These are phyloP conservation scores for Melierax canorus DNA, from an alignment of 2,113 vertebrate genomes.

Conservation along the genomic window DNA sequence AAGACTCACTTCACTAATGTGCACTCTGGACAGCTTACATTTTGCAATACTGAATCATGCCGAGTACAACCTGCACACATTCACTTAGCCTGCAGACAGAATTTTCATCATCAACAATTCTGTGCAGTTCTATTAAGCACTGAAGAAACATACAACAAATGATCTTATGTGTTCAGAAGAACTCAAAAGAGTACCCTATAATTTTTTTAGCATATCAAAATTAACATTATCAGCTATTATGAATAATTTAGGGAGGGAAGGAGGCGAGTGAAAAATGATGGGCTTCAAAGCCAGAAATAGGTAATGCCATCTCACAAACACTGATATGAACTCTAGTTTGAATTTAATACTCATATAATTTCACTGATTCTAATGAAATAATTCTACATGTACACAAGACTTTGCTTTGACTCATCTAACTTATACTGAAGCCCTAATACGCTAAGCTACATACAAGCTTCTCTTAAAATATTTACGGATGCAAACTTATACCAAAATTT, in stretches of 20 bases:
- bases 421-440: neutral
- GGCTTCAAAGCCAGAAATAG: neutral
- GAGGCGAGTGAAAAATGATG: neutral
- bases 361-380: neutral
- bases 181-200: neutral
- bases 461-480: neutral
- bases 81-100: neutral
- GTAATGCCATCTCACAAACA: neutral
- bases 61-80: neutral
- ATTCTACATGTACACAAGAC: neutral
- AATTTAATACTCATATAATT: neutral
- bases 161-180: neutral
- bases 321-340: neutral
- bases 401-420: neutral
- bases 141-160: neutral
- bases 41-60: neutral
- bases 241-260: neutral
- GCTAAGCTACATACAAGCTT: neutral
- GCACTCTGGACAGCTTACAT: neutral
- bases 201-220: neutral
- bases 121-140: neutral
- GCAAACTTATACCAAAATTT: neutral
- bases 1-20: neutral
- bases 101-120: neutral
- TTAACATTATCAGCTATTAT: neutral